These are phyloP conservation scores for Dryoscopus gambensis DNA, from an alignment of 2,113 vertebrate genomes.

Conservation along the genomic window DNA sequence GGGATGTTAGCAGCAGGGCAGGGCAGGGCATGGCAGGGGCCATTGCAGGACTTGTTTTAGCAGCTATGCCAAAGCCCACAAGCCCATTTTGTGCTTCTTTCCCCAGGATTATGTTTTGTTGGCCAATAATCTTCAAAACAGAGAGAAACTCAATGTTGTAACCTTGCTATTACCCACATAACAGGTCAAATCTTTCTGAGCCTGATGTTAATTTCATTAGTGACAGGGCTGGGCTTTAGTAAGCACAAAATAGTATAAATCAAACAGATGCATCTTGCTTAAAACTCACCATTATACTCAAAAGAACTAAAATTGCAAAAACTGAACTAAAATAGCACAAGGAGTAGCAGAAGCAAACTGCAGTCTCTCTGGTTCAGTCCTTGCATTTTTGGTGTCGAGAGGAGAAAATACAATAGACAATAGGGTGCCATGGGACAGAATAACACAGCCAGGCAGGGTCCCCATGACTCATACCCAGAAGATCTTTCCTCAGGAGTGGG, in stretches of 20 bases:
- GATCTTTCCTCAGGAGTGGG: constrained; percentile 60
- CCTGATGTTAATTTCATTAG: background rate
- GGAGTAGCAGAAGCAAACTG: background rate
- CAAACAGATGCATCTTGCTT: background rate
- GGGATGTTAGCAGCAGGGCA: background rate
- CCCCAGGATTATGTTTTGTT: background rate
- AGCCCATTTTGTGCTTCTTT: background rate
- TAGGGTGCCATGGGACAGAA: constrained; percentile 41
- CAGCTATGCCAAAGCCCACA: background rate
- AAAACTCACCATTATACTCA: background rate
- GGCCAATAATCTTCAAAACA: background rate
- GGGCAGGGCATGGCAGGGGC: background rate
- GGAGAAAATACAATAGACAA: constrained; percentile 56
- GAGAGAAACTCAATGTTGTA: background rate
- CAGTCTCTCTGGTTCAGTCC: background rate
- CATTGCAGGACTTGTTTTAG: background rate
- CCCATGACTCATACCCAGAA: constrained; percentile 58
- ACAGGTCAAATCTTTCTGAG: background rate
- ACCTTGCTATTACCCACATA: rapidly evolving
- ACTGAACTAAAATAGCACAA: background rate
- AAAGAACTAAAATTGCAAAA: background rate
- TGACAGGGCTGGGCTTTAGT: background rate
- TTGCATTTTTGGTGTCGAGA: background rate
- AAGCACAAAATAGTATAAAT: background rate
- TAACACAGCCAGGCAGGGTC: constrained; percentile 24